Conservation (phyloP, 1,140 invertebrate species). For the Acromyrmex charruanus region DNA sequence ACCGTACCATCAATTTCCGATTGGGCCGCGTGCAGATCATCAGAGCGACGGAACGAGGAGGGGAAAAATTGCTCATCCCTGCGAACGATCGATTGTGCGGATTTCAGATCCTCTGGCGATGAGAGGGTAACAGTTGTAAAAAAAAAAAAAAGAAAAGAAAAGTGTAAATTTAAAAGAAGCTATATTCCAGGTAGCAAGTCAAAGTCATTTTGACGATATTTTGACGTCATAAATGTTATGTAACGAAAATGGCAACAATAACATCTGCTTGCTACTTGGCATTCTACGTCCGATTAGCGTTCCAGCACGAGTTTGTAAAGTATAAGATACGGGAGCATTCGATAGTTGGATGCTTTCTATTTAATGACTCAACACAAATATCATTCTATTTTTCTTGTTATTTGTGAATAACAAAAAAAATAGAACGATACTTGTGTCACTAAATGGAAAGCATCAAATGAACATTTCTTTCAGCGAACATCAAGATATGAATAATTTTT, state of each 20-base stretch:
- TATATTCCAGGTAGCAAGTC: neutral
- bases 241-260: too few species aligned
- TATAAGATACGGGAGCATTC: neutral
- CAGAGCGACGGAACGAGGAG: neutral
- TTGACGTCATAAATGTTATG: too few species aligned
- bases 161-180: slow-evolving; percentile 40
- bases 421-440: too few species aligned
- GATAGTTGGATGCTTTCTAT: too few species aligned
- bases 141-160: slow-evolving; percentile 2
- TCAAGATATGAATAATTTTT: neutral
- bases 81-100: slow-evolving; percentile 31
- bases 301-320: slow-evolving; percentile 12
- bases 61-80: slow-evolving; percentile 48
- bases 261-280: too few species aligned
- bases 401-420: too few species aligned
- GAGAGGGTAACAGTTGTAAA: neutral
- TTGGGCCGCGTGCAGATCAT: slow-evolving; percentile 43
- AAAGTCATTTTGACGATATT: too few species aligned
- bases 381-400: too few species aligned
- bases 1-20: slow-evolving; percentile 60
- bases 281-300: slow-evolving; percentile 18
- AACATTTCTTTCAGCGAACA: neutral
- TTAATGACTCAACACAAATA: too few species aligned
- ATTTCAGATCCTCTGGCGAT: slow-evolving; percentile 28
- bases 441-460: neutral